Evolutionary conservation across 2,797 vertebrate species (phyloP), one percentile per base, ranked within the genome.

Genomic region (Rhinophrynus dorsalis): DNA sequence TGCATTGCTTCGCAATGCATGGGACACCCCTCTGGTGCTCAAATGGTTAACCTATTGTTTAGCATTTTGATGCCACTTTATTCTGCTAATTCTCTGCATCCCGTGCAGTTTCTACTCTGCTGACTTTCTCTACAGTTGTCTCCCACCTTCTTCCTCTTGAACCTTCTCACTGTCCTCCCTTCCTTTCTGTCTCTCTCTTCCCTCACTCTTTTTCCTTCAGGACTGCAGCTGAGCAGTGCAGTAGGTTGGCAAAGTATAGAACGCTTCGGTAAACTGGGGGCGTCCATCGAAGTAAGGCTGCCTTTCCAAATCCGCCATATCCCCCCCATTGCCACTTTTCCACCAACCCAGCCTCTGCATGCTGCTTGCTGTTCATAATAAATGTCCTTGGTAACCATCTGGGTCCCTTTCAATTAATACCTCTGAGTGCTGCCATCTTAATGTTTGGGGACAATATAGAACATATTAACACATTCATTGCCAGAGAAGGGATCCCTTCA

Each of bases 211-310:
- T 85, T 90, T 90, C 91, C 92, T 94, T 87, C 93, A 99, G 97
- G 96, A 98, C 98, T 85, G 95, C 96, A 73, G 96, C 96, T 86
- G 97, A 99, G 91, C 97, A 99, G 89, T 98, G 95, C 97, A 97
- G 95, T 98, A 98, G 97, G 91, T 96, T 99, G 97, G 97, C 96
- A 96, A 99, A 98, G 89, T 99, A 98, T 98, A 98, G 97, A 88
- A 98, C 96, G 48, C 95, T 98, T 83, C 96, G 96, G 90, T 98
- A 97, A 92, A 93, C 76, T 81, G 75, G 86, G 81, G 77, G 81
- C 89, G 86, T 82, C 80, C 88, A 85, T 90, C 91, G 84, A 94
- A 94, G 94, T 97, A 98, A 97, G 95, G 89, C 85, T 80, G 74
- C 79, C 77, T 79, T 78, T 77, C 81, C 83, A 68, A 81, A 83